These are phyloP conservation scores for Pionites leucogaster DNA, from an alignment of 2,113 vertebrate species.

Conservation along the genomic window DNA sequence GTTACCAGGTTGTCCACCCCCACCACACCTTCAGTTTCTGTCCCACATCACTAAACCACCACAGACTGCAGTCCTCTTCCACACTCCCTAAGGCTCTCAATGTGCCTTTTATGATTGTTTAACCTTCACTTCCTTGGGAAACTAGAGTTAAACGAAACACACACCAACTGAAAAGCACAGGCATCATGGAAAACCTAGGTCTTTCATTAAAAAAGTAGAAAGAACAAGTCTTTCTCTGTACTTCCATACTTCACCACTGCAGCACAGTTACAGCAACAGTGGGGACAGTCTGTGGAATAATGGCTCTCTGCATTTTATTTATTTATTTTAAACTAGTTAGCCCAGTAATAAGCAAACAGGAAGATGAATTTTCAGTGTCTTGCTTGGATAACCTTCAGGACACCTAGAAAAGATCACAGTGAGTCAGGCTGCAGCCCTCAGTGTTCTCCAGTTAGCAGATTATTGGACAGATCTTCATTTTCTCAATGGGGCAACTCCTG, in stretches of 20 bases:
- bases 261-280: background rate
- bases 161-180: background rate
- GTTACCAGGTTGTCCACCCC: background rate
- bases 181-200: background rate
- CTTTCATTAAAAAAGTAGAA: background rate
- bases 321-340: background rate
- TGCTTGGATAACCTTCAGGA: background rate
- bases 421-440: background rate
- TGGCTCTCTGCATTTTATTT: fast-evolving
- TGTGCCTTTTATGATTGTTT: background rate
- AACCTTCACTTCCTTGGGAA: background rate
- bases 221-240: background rate
- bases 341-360: background rate
- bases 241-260: background rate
- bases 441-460: background rate
- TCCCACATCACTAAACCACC: background rate
- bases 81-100: background rate
- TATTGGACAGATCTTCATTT: background rate
- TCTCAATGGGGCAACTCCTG: background rate
- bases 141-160: background rate
- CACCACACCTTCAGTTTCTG: background rate
- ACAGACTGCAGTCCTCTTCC: background rate
- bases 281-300: background rate
- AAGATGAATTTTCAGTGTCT: background rate
- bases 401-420: background rate